Conservation (phyloP, 2,888 invertebrate genomes). For the Thysanoteuthis rhombus region DNA sequence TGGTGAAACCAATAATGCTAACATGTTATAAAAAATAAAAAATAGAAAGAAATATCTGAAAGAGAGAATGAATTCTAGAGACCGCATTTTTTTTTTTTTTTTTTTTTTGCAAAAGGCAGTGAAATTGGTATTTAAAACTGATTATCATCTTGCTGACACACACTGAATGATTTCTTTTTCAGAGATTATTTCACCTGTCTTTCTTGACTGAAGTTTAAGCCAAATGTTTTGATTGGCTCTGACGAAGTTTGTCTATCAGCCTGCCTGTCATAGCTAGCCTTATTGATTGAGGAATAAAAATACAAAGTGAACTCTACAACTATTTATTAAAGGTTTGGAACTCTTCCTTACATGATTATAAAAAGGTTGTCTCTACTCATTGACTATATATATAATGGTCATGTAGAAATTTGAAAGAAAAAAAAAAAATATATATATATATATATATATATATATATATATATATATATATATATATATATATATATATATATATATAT, state of each 20-base stretch:
- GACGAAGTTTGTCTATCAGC: not conserved
- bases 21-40: not conserved
- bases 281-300: not conserved
- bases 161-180: not conserved
- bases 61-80: not conserved
- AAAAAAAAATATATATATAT: not conserved
- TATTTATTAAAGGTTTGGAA: too few species aligned
- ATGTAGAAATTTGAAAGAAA: too few species aligned
- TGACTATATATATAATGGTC: not conserved
- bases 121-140: not conserved
- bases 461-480: too few species aligned
- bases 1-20: not conserved
- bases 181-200: not conserved
- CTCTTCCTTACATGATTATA: not conserved
- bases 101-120: too few species aligned
- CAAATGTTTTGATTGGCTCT: slow-evolving; percentile 12
- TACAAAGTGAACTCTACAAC: too few species aligned
- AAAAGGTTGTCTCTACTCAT: not conserved
- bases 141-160: not conserved
- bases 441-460: not conserved
- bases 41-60: too few species aligned
- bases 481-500: too few species aligned
- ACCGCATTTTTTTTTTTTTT: not conserved
- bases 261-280: not conserved
- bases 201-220: not conserved